These are phyloP conservation scores for Pseudocheirus occidentalis DNA, from an alignment of 2,797 vertebrate genomes.

Conservation along the genomic window DNA sequence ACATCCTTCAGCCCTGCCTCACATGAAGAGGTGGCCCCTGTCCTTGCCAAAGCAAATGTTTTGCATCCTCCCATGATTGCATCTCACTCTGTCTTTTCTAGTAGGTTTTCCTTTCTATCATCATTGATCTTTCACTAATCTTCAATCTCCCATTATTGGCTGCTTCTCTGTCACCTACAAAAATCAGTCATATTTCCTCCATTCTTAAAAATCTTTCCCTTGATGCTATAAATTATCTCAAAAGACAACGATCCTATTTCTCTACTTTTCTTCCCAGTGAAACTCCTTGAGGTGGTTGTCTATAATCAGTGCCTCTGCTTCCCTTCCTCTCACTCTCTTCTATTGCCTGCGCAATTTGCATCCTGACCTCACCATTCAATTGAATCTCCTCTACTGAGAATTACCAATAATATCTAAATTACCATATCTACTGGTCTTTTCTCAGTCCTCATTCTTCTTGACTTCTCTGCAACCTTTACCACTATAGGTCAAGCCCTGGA, in stretches of 20 bases:
- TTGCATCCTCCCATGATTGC: neutral
- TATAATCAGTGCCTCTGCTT: neutral
- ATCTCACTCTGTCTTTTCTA: neutral
- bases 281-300: too few relatives aligned
- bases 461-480: neutral
- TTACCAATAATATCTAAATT: neutral
- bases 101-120: neutral
- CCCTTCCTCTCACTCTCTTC: neutral
- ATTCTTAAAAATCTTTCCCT: too few relatives aligned
- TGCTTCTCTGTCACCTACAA: too few relatives aligned
- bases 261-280: too few relatives aligned
- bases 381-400: neutral
- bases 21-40: neutral
- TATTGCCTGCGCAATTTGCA: neutral
- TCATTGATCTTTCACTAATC: neutral
- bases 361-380: neutral
- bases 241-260: too few relatives aligned
- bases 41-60: neutral
- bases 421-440: neutral
- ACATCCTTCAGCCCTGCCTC: neutral
- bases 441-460: neutral
- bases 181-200: too few relatives aligned
- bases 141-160: neutral
- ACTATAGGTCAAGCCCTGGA: neutral
- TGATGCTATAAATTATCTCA: too few relatives aligned